Conservation (phyloP, 2,888 invertebrate species). For the Alcis repandata region DNA sequence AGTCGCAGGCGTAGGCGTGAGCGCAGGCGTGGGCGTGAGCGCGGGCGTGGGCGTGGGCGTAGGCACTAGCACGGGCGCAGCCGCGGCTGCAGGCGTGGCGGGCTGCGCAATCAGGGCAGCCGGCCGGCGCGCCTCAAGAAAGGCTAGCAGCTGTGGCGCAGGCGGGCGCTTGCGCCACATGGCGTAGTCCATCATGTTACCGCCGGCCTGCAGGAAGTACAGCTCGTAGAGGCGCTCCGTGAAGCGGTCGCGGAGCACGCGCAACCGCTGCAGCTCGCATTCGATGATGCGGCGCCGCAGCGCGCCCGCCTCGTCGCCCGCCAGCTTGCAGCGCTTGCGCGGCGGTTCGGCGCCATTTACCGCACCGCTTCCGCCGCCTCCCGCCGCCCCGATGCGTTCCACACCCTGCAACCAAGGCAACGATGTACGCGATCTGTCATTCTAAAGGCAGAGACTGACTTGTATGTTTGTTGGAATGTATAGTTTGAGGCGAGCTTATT, state of each 20-base stretch:
- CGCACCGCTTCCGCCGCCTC: conserved; percentile 53
- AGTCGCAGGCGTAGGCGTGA: conserved; percentile 36
- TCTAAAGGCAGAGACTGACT: no score
- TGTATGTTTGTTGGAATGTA: no score
- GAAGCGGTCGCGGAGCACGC: conserved; percentile 89
- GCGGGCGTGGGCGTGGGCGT: conserved; percentile 36
- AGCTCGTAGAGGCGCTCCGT: conserved; percentile 93
- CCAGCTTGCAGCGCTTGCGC: conserved; percentile 50
- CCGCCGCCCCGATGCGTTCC: conserved; percentile 63
- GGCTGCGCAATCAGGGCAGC: conserved; percentile 76
- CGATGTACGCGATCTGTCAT: no score
- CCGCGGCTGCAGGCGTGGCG: conserved; percentile 77
- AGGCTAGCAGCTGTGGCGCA: conserved; percentile 90
- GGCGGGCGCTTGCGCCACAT: conserved; percentile 94
- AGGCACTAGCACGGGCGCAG: conserved; percentile 40
- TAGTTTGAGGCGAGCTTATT: no score
- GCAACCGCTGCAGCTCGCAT: conserved; percentile 89
- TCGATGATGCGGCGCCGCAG: conserved; percentile 90
- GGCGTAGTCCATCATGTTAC: conserved; percentile 95
- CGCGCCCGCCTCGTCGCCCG: conserved; percentile 66
- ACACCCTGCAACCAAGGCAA: conserved; percentile 63
- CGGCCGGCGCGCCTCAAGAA: conserved; percentile 91
- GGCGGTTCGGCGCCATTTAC: conserved; percentile 48
- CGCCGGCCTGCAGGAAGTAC: conserved; percentile 94
- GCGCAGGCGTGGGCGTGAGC: conserved; percentile 70